Base-by-base conservation (phyloP, 2,888 invertebrate species). In the Synanthedon myopaeformis region DNA sequence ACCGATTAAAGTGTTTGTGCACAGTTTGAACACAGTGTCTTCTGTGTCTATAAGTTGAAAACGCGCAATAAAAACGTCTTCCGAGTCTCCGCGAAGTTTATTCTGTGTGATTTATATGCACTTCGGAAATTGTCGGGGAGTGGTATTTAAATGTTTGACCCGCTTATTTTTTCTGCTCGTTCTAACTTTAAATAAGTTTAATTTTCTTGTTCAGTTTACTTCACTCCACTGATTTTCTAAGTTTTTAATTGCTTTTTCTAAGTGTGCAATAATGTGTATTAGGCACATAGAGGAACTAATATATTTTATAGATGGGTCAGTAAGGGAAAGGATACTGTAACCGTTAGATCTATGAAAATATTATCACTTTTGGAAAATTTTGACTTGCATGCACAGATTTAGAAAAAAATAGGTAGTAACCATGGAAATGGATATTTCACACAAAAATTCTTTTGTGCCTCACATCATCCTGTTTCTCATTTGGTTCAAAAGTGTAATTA, bases 31-130 rank as follows among this genome's bases (percentile, higher is more conserved):
- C 61, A 60, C 59, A 56, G 57, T 56, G 56, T 61, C 49, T 59
- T 56, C 57, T 56, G 57, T 60, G 61, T 64, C 63, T 58, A 61
- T 57, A 55, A 64, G 65, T 65, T 64, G 56, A 56, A 64, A 60
- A 61, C 61, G 62, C 60, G 67, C 66, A 68, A 68, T 71, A 70
- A 74, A 72, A 70, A 65, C 66, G 62, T 61, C 68, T 60, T 62
- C 63, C 63, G 57, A 63, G 62, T 61, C 61, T 56, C 61, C 58
- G 57, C 66, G 63, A 64, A 70, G 69, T 70, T 74, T 70, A 69
- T 69, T 69, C 64, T 57, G 53, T 57, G 66, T 74, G 76, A 76
- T 76, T 75, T 76, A 76, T 75, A 70, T 66, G 67, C 69, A 65
- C 69, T 72, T 69, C 63, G 68, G 69, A 72, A 68, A 72, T 71